These are phyloP conservation scores for Parelbella ahira DNA, from an alignment of 2,888 invertebrate species.

Conservation along the genomic window DNA sequence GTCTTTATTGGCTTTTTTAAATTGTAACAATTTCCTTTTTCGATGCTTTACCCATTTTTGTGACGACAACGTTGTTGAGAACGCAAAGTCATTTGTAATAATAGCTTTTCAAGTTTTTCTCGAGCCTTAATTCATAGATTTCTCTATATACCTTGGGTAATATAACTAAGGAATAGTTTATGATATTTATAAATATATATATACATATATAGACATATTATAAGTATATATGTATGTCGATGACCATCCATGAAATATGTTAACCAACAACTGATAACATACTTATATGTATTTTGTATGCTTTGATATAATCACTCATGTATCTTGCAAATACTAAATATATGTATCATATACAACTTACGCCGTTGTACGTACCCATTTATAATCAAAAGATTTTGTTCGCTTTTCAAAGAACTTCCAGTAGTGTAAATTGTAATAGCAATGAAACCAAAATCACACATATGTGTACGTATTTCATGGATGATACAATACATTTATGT, in stretches of 20 bases:
- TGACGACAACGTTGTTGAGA: no score
- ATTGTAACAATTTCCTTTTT: no score
- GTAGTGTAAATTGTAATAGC: constrained; percentile 6
- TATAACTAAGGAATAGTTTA: constrained; percentile 31
- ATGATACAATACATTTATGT: constrained; percentile 18
- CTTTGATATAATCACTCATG: constrained; percentile 5
- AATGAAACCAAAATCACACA: constrained; percentile 5
- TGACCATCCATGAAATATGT: constrained; percentile 20
- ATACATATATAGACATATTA: no score
- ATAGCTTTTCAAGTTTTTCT: constrained; percentile 19
- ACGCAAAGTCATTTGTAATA: constrained; percentile 17
- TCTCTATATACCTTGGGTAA: constrained; percentile 17
- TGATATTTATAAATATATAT: constrained; percentile 29
- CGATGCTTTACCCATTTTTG: no score
- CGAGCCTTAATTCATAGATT: constrained; percentile 23
- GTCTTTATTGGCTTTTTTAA: no score
- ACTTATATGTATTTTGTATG: no score
- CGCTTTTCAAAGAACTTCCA: no score
- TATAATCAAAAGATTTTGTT: no score
- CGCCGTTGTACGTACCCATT: no score
- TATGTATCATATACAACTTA: no score
- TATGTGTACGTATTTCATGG: constrained; percentile 20
- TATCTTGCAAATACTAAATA: constrained; percentile 4
- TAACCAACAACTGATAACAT: constrained; percentile 1
- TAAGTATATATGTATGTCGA: no score